Conservation (phyloP, 2,888 invertebrate genomes). For the Acheta domesticus region DNA sequence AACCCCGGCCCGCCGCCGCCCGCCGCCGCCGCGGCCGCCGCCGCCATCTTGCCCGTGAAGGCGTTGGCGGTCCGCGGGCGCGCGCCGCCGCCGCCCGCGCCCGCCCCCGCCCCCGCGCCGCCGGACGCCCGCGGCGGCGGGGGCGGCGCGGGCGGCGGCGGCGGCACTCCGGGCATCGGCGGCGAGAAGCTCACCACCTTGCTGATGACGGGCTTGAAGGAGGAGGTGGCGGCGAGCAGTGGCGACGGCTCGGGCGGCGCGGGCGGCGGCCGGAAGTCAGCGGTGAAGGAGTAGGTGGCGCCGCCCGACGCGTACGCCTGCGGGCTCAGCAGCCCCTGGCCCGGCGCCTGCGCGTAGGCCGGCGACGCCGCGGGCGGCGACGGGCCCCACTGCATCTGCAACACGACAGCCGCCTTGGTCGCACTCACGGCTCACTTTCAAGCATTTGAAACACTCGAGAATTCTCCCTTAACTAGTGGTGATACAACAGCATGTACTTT, state of each 20-base stretch:
- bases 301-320: constrained; percentile 56
- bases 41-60: constrained; percentile 26
- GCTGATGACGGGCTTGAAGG: constrained; percentile 57
- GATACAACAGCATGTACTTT: too few species aligned
- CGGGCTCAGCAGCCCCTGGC: constrained; percentile 61
- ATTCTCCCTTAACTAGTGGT: too few species aligned
- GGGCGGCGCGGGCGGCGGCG: constrained; percentile 12
- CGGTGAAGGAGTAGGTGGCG: constrained; percentile 78
- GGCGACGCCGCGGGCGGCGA: constrained; percentile 48
- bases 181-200: constrained; percentile 42
- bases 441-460: too few species aligned
- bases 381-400: constrained; percentile 68
- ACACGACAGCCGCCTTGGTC: neutral
- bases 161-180: constrained; percentile 1
- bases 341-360: constrained; percentile 57
- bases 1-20: neutral
- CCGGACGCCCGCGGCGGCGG: neutral
- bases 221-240: constrained; percentile 47
- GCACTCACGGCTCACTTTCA: too few species aligned
- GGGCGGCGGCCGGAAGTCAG: constrained; percentile 67
- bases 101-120: constrained; percentile 49
- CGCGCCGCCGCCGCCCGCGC: constrained; percentile 68
- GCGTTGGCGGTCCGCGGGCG: constrained; percentile 43
- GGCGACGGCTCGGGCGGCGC: constrained; percentile 44
- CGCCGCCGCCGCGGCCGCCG: constrained; percentile 21